phyloP scores from a whole-genome alignment of 1,140 invertebrate species.

The Microplitis demolitor region DNA sequence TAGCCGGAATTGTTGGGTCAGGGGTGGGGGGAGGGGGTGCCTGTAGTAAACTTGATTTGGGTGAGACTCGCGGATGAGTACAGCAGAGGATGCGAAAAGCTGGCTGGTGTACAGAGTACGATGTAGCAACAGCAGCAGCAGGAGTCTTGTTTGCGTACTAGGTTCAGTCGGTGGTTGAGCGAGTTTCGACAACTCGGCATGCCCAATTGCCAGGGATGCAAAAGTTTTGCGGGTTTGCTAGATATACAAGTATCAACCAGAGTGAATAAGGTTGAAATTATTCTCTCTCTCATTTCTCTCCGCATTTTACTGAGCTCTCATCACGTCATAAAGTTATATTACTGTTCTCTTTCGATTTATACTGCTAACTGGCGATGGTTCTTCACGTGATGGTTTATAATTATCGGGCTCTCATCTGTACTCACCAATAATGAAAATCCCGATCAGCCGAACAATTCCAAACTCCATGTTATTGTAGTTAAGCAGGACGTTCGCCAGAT shows the following conservation, averaged over 20 bases:
- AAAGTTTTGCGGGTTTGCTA: slow-evolving; percentile 2
- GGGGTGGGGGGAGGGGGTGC: too few species aligned
- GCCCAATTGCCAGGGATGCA: not conserved
- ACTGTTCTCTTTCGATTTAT: too few species aligned
- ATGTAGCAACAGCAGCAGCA: not conserved
- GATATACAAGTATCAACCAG: not conserved
- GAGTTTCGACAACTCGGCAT: slow-evolving; percentile 4
- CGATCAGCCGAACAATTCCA: slow-evolving; percentile 85
- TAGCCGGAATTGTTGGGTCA: not conserved
- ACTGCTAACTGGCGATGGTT: not conserved
- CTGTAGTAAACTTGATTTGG: not conserved
- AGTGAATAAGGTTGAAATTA: not conserved
- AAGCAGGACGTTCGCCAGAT: slow-evolving; percentile 91
- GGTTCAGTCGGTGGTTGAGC: not conserved
- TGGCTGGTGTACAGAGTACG: not conserved
- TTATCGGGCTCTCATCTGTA: slow-evolving; percentile 24
- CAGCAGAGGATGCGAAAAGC: not conserved
- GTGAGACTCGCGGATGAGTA: not conserved
- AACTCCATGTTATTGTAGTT: slow-evolving; percentile 98
- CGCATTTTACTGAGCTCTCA: too few species aligned
- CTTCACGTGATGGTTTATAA: not conserved
- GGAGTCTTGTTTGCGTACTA: not conserved
- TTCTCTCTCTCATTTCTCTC: too few species aligned
- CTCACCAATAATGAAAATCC: slow-evolving; percentile 91
- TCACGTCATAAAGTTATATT: not conserved